Base-by-base conservation (phyloP, 1,140 invertebrate species). In the Hycleus cichorii region DNA sequence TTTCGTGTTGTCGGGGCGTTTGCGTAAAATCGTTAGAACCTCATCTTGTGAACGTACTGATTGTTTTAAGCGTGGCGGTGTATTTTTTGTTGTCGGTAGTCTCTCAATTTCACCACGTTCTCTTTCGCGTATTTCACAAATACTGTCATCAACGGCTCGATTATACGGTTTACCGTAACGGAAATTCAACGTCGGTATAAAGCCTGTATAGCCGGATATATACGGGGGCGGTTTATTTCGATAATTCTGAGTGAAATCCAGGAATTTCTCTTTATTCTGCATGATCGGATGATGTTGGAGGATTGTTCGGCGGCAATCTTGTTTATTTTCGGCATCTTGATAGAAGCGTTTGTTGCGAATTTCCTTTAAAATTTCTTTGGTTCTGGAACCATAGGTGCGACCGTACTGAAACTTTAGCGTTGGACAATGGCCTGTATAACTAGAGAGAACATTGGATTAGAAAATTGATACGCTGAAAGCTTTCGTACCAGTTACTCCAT, bases 361-460 rank as follows among this genome's bases (percentile, higher is more conserved):
- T 57, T 80, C 79, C 78, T 80, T 76, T 61, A 86, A 76, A 62
- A 87, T 86, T 68, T 87, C 83, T 68, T 84, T 77, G 4, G 85
- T 87, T 59, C 80, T 83, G 47, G 83, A 80, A 18, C 85, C 85
- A 70, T 86, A 87, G 70, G 83, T 78, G 72, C 84, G 84, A 26
- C 85, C 85, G 67, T 83, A 83, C 58, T 82, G 80, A 64, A 86
- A 87, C 63, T 85, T 85, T 24, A 87, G 74, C 39, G 84, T 83
- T 40, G 85, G 85, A 75, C 85, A 87, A 64, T 87, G 85, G n/a
- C 85, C 85, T 3, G 85, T 87, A 64, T 87, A 87, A 56, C 85
- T 87, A 32, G 32, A 32, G 4, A 32, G 32, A 32, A 32, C 7
- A 32, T 32, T 32, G 4, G 32, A 32, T 32, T 32, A 32, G 32